These are phyloP conservation scores for Ophion ventricosus DNA, from an alignment of 2,888 invertebrate genomes.

Conservation along the genomic window DNA sequence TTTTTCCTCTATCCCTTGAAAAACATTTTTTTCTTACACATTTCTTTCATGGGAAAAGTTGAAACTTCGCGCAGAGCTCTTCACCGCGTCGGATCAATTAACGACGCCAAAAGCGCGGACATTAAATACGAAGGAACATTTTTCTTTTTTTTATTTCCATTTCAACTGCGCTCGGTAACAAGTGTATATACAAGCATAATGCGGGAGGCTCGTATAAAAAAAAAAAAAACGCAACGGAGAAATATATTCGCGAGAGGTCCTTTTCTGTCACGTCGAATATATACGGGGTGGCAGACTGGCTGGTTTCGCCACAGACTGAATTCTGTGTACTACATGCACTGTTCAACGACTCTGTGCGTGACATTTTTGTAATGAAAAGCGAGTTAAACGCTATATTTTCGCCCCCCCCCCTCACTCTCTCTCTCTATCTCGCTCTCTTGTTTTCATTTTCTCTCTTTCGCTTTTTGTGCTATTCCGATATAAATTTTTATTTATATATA, in stretches of 20 bases:
- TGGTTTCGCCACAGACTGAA: constrained; percentile 38
- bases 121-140: neutral
- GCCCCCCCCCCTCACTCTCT: neutral
- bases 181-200: neutral
- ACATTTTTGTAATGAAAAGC: constrained; percentile 83
- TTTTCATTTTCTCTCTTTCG: constrained; percentile 42
- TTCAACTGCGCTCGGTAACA: neutral
- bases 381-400: constrained; percentile 75
- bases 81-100: neutral
- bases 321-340: constrained; percentile 59
- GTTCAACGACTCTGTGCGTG: constrained; percentile 77
- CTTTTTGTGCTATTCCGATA: constrained; percentile 43
- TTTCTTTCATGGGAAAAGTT: neutral
- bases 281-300: constrained; percentile 27
- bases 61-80: neutral
- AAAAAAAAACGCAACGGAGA: constrained; percentile 18
- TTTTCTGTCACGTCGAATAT: constrained; percentile 59
- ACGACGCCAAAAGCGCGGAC: neutral
- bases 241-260: constrained; percentile 48
- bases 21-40: too few relatives aligned
- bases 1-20: too few relatives aligned
- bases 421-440: constrained; percentile 29
- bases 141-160: neutral
- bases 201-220: neutral
- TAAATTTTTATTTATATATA: constrained; percentile 55